Conservation (phyloP, 2,797 vertebrate genomes). For the Trachurus trachurus region DNA sequence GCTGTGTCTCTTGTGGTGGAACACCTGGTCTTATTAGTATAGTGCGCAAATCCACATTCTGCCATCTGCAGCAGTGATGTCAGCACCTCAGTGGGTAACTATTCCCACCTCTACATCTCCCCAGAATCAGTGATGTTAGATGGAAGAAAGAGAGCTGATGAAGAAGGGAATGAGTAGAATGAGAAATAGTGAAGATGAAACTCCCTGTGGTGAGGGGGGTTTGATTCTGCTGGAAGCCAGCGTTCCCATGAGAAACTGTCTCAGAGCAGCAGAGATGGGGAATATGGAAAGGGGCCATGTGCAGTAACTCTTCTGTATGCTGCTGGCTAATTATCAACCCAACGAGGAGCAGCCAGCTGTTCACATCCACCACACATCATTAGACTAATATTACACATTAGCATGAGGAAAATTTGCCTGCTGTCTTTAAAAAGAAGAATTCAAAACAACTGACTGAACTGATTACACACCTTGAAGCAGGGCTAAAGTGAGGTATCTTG, state of each 20-base stretch:
- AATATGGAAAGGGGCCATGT: slow-evolving; percentile 44
- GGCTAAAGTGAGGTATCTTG: background rate
- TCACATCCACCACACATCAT: slow-evolving; percentile 60
- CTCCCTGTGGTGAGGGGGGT: slow-evolving; percentile 55
- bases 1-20: slow-evolving; percentile 60
- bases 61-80: slow-evolving; percentile 74
- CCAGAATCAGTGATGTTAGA: slow-evolving; percentile 53
- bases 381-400: slow-evolving; percentile 65
- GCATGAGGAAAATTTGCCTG: slow-evolving; percentile 32
- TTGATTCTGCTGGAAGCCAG: slow-evolving; percentile 57
- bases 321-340: slow-evolving; percentile 70
- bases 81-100: slow-evolving; percentile 70
- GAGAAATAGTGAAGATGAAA: slow-evolving; percentile 57
- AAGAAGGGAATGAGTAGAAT: slow-evolving; percentile 52
- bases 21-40: slow-evolving; percentile 81
- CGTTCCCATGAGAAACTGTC: slow-evolving; percentile 59
- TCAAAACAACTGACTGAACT: slow-evolving; percentile 21
- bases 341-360: slow-evolving; percentile 69
- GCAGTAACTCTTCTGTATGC: slow-evolving; percentile 53
- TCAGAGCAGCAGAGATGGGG: slow-evolving; percentile 40
- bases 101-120: slow-evolving; percentile 68
- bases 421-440: slow-evolving; percentile 4
- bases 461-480: background rate
- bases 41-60: slow-evolving; percentile 73
- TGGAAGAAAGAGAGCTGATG: slow-evolving; percentile 67